Evolutionary conservation across 2,113 vertebrate species (phyloP).

Genomic region (Gila orcuttii): DNA sequence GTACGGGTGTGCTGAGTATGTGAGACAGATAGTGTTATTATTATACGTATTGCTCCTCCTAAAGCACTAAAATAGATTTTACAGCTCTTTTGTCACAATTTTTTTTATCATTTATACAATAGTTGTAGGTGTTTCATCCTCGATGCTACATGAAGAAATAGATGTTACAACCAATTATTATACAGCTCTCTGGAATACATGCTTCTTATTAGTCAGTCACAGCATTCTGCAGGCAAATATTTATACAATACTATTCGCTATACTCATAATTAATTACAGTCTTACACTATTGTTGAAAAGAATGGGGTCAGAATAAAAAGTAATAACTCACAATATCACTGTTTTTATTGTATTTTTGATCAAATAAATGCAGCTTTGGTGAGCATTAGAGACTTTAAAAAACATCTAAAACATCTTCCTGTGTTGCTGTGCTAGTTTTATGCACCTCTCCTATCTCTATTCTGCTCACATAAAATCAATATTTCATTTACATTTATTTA

Average conservation of each 20-base stretch:
- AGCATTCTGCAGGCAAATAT: neutral
- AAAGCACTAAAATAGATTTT: neutral
- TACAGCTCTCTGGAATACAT: neutral
- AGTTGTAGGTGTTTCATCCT: neutral
- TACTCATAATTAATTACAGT: neutral
- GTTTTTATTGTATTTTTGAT: neutral
- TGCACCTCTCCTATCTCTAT: neutral
- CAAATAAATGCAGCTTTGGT: neutral
- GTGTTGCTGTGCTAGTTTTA: neutral
- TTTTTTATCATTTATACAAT: neutral
- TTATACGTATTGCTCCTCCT: neutral
- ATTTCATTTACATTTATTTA: conserved; percentile 2
- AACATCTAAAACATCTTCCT: neutral
- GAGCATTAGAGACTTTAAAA: neutral
- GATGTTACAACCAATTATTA: neutral
- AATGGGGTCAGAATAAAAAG: neutral
- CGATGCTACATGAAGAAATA: neutral
- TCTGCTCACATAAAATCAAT: neutral
- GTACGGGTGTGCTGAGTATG: neutral
- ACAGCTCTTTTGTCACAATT: neutral
- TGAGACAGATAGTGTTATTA: neutral
- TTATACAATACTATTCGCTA: neutral
- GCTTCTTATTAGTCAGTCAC: neutral
- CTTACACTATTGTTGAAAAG: neutral
- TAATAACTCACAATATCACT: neutral